phyloP scores from a whole-genome alignment of 2,113 vertebrate species.

The Oxyura jamaicensis region DNA sequence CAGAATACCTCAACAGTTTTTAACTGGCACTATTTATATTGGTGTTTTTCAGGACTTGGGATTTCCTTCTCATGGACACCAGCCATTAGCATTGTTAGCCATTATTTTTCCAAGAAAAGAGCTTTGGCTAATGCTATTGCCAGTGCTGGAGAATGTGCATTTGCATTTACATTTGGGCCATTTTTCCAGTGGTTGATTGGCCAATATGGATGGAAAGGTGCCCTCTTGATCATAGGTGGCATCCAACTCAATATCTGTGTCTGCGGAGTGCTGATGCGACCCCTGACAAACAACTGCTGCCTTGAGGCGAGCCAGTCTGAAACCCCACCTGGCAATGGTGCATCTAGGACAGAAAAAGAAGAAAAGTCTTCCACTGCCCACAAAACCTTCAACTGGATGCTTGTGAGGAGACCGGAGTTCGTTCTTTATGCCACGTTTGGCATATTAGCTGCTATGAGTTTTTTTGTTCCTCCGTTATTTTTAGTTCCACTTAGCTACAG shows the following conservation, averaged over 20 bases:
- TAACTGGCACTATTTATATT: not conserved
- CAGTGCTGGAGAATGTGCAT: conserved; percentile 81
- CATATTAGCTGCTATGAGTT: conserved; percentile 75
- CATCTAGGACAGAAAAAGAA: not conserved
- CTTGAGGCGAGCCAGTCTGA: not conserved
- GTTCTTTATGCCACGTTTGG: conserved; percentile 78
- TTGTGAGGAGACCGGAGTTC: conserved; percentile 48
- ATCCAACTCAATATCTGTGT: conserved; percentile 64
- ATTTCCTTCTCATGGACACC: conserved; percentile 79
- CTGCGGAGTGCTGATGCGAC: conserved; percentile 53
- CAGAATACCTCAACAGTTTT: not conserved
- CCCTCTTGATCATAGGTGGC: conserved; percentile 57
- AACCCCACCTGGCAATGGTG: not conserved
- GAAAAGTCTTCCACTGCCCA: not conserved
- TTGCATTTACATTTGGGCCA: conserved; percentile 54
- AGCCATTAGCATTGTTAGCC: conserved; percentile 80
- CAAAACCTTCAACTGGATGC: conserved; percentile 47
- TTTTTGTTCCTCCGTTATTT: conserved; percentile 79
- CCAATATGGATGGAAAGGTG: conserved; percentile 58
- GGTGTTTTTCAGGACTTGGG: conserved; percentile 70
- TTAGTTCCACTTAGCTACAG: conserved; percentile 77
- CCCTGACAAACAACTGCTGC: not conserved
- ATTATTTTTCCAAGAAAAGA: conserved; percentile 79
- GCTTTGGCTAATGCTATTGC: conserved; percentile 78
- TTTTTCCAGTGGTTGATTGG: conserved; percentile 63